Evolutionary conservation across 1,140 invertebrate genomes (phyloP).

Genomic region (Whitmania pigra): DNA sequence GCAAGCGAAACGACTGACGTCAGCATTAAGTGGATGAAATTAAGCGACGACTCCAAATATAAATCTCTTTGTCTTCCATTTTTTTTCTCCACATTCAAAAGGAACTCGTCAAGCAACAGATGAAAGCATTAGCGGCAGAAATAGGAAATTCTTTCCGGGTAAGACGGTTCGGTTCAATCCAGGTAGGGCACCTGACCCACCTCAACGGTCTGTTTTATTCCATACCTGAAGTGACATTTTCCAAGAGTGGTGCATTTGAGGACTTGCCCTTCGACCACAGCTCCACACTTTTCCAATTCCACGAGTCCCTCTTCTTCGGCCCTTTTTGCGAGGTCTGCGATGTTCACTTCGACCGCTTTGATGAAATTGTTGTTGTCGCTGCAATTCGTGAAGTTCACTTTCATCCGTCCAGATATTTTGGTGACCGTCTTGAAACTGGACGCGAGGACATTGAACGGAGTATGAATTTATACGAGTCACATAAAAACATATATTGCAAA

Average conservation of each 20-base stretch:
- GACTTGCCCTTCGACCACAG: not conserved
- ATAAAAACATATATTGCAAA: too few relatives aligned
- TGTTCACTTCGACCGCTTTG: slow-evolving; percentile 29
- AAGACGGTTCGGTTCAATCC: too few relatives aligned
- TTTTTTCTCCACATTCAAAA: too few relatives aligned
- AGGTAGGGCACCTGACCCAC: slow-evolving; percentile 26
- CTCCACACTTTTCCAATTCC: slow-evolving; percentile 15
- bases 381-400: slow-evolving; percentile 31
- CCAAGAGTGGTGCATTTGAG: slow-evolving; percentile 28
- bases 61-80: too few relatives aligned
- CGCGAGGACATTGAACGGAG: too few relatives aligned
- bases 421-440: slow-evolving; percentile 31
- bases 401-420: slow-evolving; percentile 30
- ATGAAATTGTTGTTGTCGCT: slow-evolving; percentile 32
- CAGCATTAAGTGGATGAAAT: too few relatives aligned
- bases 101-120: too few relatives aligned
- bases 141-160: too few relatives aligned
- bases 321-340: slow-evolving; percentile 24
- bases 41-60: too few relatives aligned
- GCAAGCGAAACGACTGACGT: too few relatives aligned
- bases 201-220: slow-evolving; percentile 30
- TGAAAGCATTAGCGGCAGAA: too few relatives aligned
- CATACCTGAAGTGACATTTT: slow-evolving; percentile 30
- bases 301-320: slow-evolving; percentile 25
- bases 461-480: too few relatives aligned